Evolutionary conservation across 1,140 invertebrate species (phyloP), one percentile per base, ranked within the genome.

Genomic region (Saccostrea echinata): DNA sequence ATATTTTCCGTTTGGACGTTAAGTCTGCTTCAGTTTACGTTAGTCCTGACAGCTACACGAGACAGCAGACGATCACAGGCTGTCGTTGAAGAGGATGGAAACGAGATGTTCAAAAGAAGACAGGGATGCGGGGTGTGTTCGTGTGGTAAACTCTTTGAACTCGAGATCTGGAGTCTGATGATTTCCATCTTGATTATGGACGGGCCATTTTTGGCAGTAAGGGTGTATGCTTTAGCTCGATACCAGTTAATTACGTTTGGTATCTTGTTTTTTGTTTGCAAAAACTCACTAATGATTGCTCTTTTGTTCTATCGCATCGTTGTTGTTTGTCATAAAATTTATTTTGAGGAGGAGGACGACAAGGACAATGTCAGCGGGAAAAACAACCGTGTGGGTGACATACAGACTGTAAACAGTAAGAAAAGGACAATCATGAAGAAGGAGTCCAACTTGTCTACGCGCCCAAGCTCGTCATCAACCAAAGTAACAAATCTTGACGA

Each of bases 231-330:
- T 30, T 98, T 98, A 51, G 95, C 97, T 0, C 96, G 98, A 88
- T 98, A 97, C 92, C 96, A 96, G 85, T 97, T 98, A n/a, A 97
- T 98, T 83, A 97, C 97, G 89, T 98, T 98, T 92, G 98, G 97
- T 97, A 98, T 98, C 91, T 92, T 98, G 33, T 98, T 98, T 94
- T 98, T 98, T 94, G 98, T 97, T 90, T 97, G 97, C 94, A 97
- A 98, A 93, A 98, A 98, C 90, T 97, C 97, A 1, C 94, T 98
- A 91, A 97, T 98, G 16, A 97, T 98, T 88, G 93, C 97, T 2
- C 94, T 98, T 3, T 71, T 89, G 61, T 68, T 90, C 13, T 92
- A 92, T 53, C 85, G 92, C 0, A 53, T 92, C 12, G 21, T 87
- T 53, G 88, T 91, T 6, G 68, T 91, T 0, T 88, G 86, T 76